Percentiles rank a stretch among this genome's conserved stretches.
Evolutionary conservation across 2,113 vertebrate genomes (phyloP).

Genomic region (Eclectus roratus): DNA sequence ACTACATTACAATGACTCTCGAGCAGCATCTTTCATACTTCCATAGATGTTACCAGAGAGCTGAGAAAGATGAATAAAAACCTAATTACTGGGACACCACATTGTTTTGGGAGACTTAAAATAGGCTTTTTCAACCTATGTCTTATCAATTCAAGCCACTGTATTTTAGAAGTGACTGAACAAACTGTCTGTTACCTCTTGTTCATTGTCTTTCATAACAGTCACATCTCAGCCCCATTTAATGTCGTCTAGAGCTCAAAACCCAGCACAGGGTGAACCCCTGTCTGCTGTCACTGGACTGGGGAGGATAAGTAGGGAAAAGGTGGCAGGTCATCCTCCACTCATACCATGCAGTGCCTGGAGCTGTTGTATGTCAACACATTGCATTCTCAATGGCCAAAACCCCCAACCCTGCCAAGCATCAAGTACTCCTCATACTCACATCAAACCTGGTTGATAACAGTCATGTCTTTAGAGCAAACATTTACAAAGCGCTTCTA

Average conservation of each 20-base stretch:
- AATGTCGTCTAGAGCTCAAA: neutral
- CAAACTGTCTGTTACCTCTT: neutral
- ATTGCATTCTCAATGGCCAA: neutral
- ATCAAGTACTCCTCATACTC: neutral
- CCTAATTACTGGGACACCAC: neutral
- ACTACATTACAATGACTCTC: neutral
- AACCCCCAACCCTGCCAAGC: neutral
- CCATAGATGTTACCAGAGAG: neutral
- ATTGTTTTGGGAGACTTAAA: neutral
- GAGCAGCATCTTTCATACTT: neutral
- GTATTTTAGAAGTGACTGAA: neutral
- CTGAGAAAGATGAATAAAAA: neutral
- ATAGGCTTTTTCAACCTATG: neutral
- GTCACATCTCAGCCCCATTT: neutral
- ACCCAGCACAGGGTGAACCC: neutral
- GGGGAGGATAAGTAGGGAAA: neutral
- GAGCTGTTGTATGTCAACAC: too few relatives aligned
- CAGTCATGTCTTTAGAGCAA: neutral
- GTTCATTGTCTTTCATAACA: neutral
- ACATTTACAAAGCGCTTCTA: neutral
- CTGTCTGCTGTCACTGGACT: neutral
- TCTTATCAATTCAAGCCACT: neutral
- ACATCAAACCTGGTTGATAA: accelerated
- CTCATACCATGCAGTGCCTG: neutral
- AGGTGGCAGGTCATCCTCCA: neutral